phyloP scores from a whole-genome alignment of 1,140 invertebrate species.

The Bradynema listronoti region DNA sequence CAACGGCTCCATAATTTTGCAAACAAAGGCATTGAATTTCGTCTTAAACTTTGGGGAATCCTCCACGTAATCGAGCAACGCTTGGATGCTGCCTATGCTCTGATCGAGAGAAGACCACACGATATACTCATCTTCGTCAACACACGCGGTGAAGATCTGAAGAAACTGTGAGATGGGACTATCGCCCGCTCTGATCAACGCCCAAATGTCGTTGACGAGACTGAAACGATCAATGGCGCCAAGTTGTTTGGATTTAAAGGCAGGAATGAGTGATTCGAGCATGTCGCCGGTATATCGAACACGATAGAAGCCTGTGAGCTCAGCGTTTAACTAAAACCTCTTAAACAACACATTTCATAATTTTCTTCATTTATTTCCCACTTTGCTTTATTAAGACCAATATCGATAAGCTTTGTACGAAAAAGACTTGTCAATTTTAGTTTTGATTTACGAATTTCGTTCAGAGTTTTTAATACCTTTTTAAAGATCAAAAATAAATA shows the following conservation, averaged over 20 bases:
- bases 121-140: conserved; percentile 48
- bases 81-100: conserved; percentile 20
- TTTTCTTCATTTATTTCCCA: no score
- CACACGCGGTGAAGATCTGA: conserved; percentile 38
- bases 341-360: no score
- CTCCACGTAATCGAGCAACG: conserved; percentile 22
- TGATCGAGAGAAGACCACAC: conserved; percentile 48
- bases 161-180: conserved; percentile 46
- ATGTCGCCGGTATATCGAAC: conserved; percentile 77
- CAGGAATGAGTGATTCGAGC: conserved; percentile 71
- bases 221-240: conserved; percentile 82
- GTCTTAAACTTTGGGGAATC: conserved; percentile 50
- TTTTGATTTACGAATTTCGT: no score
- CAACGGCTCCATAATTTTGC: conserved; percentile 57
- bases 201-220: conserved; percentile 83
- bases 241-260: conserved; percentile 71
- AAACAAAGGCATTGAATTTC: conserved; percentile 56
- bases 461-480: no score
- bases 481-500: no score
- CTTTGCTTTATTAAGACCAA: no score
- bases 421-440: no score
- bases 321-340: conserved; percentile 61
- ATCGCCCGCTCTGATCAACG: conserved; percentile 64
- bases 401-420: no score
- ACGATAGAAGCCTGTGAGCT: conserved; percentile 64